Base-by-base conservation (phyloP, 2,888 invertebrate species). In the Folsomia candida region DNA sequence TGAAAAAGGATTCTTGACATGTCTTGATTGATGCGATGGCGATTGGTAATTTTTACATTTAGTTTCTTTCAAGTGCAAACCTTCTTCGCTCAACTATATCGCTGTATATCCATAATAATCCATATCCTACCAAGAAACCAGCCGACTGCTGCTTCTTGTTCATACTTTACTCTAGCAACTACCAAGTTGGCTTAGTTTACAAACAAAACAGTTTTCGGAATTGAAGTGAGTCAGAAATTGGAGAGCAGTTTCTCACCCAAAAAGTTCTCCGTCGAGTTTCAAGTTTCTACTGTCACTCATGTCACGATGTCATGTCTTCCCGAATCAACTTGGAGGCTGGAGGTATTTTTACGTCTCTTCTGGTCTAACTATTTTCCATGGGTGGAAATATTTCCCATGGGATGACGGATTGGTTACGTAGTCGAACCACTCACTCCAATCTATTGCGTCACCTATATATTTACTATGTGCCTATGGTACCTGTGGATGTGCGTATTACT, bases 11-110 rank as follows among this genome's bases (percentile, higher is more conserved):
- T 70, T 67, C 67, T 70, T 70, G 70, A 70, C 70, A 70, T 70
- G 57, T 67, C 59, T 58, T 70, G 70, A 70, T 70, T 70, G 70
- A 70, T 70, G 67, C 61, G 60, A 66, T 25, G 67, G 67, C 64
- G 54, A 71, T 63, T 25, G 67, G 63, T 65, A 62, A 71, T 63
- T 62, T 68, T 54, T 27, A n/a, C 57, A 25, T 51, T 54, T 47
- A 47, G 18, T 14, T 22, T 54, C 9, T 25, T 4, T 25, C 59
- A 24, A n/a, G n/a, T 57, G 4, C 57, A 4, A 4, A 20, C 4
- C 6, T 57, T 57, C 6, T 57, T n/a, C 57, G 4, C 57, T 4
- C 57, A 37, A 37, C 37, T 37, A 9, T 37, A 37, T 14, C 14
- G 37, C 37, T 9, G 37, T 37, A 37, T 14, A 37, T 14, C 14